Base-by-base conservation (phyloP, 1,140 invertebrate species). In the Leguminivora glycinivorella region DNA sequence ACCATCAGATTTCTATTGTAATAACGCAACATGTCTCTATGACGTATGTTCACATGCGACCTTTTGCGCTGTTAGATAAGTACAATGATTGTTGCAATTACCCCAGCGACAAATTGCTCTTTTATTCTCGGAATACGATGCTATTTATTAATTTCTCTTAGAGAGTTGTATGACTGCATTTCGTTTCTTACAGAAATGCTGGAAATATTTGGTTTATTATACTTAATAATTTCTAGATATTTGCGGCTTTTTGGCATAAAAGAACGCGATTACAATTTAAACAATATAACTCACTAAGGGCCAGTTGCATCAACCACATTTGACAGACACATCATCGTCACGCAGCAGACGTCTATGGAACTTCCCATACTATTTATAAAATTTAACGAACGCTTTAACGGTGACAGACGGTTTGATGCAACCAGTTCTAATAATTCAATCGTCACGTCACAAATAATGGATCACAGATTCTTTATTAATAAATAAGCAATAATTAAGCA, bases 81-180 rank as follows among this genome's bases (percentile, higher is more conserved):
- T 70, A 68, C 70, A 38, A 56, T 75, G 74, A 75, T 75, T 74
- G 38, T 70, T 40, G 69, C 67, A 75, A 72, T 75, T 74, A 71
- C 25, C 47, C 38, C 58, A 66, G 40, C 52, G 52, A 70, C 29
- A 63, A 69, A 77, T 74, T 68, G 73, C 66, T 69, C 70, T 73
- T 63, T 52, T 72, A 70, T 78, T 74, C 76, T 71, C 31, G 56
- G 76, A 74, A 75, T 19, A 58, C 52, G 67, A 70, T 71, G 67
- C 75, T 72, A 74, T 71, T 71, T 63, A 29, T 63, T 29, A 7
- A 63, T 63, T 63, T 63, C 58, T 63, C 58, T 29, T 63, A 63
- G 58, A 63, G 25, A 63, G 58, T 63, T 63, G 56, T 31, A 60
- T 60, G n/a, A 7, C 26, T 31, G 43, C 43, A 47, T 47, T 47